Evolutionary conservation across 2,888 invertebrate genomes (phyloP).

Genomic region (Cephus pulcher): DNA sequence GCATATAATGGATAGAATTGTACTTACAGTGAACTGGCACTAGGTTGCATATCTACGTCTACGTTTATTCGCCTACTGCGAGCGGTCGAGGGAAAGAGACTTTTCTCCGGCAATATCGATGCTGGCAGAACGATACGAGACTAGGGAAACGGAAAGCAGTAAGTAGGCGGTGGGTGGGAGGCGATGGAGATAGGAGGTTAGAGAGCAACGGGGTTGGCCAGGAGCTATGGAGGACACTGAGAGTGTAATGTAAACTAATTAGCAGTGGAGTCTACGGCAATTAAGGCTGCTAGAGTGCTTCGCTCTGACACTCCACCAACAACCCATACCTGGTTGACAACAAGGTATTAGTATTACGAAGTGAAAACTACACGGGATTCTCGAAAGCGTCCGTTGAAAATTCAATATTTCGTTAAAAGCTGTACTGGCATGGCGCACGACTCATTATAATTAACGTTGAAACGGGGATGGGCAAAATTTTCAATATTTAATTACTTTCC

Average conservation of each 20-base stretch:
- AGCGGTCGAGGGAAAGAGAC: neutral
- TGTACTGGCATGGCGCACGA: neutral
- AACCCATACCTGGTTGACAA: slow-evolving; percentile 11
- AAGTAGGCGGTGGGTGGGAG: neutral
- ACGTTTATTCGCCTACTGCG: neutral
- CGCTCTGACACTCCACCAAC: slow-evolving; percentile 55
- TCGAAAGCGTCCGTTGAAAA: neutral
- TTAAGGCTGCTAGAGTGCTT: slow-evolving; percentile 61
- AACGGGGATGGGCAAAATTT: neutral
- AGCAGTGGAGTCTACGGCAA: slow-evolving; percentile 62
- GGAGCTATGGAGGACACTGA: slow-evolving; percentile 48
- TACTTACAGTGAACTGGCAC: neutral
- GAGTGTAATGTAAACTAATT: slow-evolving; percentile 66
- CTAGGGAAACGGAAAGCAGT: neutral
- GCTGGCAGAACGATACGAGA: neutral
- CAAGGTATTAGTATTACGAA: neutral
- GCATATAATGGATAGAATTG: neutral
- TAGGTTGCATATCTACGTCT: neutral
- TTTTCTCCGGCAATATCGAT: neutral
- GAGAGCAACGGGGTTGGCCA: slow-evolving; percentile 11
- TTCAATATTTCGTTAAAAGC: neutral
- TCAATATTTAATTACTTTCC: neutral
- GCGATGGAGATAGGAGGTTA: slow-evolving; percentile 16
- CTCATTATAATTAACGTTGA: neutral
- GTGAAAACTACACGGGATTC: neutral